Percentiles rank a stretch among this genome's conserved stretches.
These are phyloP conservation scores for Myzus persicae DNA, from an alignment of 1,140 invertebrate genomes.

Conservation along the genomic window DNA sequence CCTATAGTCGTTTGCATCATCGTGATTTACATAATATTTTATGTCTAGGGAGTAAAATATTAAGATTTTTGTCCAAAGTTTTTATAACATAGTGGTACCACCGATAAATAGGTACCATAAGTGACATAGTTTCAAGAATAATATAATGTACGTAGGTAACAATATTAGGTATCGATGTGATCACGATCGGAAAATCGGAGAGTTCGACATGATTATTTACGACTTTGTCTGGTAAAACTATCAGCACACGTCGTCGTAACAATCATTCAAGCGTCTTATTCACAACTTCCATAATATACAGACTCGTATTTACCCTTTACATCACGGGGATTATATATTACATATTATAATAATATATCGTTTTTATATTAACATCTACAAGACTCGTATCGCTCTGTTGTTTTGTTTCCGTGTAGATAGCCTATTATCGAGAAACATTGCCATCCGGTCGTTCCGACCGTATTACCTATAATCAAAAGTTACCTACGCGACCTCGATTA, in stretches of 20 bases:
- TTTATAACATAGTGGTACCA: neutral
- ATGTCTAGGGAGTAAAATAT: neutral
- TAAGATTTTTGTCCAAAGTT: neutral
- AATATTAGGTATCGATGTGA: neutral
- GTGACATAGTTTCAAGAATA: neutral
- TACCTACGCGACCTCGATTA: neutral
- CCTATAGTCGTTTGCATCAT: neutral
- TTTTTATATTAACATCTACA: neutral
- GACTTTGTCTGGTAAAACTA: neutral
- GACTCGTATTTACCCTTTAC: too few species aligned
- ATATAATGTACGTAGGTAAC: neutral
- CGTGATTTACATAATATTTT: too few species aligned
- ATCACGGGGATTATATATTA: neutral
- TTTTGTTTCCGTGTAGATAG: neutral
- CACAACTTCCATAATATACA: neutral
- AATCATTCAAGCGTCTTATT: neutral
- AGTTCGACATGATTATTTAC: neutral
- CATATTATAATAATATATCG: neutral
- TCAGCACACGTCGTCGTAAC: neutral
- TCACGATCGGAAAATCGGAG: neutral
- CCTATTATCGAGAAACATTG: neutral
- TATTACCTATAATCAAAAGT: slow-evolving; percentile 13
- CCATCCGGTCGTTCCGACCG: neutral
- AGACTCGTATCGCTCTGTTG: neutral
- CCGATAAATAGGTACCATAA: neutral